Conservation (phyloP, 2,797 vertebrate species). For the Parambassis ranga region DNA sequence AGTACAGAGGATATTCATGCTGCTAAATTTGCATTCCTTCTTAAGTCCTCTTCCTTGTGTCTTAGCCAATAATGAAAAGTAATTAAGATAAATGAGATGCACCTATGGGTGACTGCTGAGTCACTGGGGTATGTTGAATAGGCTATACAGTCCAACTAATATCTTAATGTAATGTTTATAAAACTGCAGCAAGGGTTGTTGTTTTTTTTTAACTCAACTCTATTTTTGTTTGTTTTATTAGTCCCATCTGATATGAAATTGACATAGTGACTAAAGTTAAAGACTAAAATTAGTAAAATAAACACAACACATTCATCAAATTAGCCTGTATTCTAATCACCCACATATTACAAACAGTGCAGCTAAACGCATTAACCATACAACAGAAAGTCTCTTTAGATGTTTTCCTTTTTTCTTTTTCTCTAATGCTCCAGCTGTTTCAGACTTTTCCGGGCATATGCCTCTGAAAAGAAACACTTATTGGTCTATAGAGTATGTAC, state of each 20-base stretch:
- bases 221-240: no score
- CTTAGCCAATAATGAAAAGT: no score
- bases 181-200: not conserved
- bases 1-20: no score
- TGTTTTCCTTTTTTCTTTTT: not conserved
- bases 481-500: not conserved
- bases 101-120: not conserved
- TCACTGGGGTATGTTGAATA: not conserved
- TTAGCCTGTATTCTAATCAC: no score
- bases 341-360: not conserved
- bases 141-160: not conserved
- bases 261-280: conserved; percentile 7
- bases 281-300: conserved; percentile 25
- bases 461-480: conserved; percentile 16
- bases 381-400: not conserved
- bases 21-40: no score
- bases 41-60: not conserved
- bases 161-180: no score
- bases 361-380: not conserved
- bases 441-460: not conserved
- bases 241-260: conserved; percentile 23
- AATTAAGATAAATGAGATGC: not conserved
- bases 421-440: conserved; percentile 12
- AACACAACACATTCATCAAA: no score
- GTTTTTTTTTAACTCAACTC: no score